Base-by-base conservation (phyloP, 2,113 vertebrate species). In the Tiliqua scincoides region DNA sequence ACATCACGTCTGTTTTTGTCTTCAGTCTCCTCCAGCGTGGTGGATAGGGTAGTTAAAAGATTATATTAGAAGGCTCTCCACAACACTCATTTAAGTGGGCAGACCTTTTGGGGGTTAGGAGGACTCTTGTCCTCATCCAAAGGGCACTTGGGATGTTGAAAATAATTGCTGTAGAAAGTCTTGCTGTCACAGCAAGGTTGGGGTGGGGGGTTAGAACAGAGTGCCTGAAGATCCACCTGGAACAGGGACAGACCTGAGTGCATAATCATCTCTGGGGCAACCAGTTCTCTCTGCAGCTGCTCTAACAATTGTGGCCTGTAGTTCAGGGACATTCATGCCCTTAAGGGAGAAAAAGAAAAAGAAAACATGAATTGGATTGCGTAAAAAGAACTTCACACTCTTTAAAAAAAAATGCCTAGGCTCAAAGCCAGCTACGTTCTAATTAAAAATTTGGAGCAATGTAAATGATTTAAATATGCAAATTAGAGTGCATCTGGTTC, bases 391-490 rank as follows among this genome's bases (percentile, higher is more conserved):
- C 37, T 65, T 84, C 35, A 25, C 20, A 9, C 8, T n/a, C 65
- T 37, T 62, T 52, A 74, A 18, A 17, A 70, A n/a, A 70, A 70
- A 70, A 62, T 54, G 68, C 1, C 23, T 81, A 65, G 10, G 40
- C 85, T 74, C 57, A 52, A 52, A 63, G 59, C 57, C 74, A 18
- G 43, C n/a, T 63, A 62, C 21, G 52, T 86, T 59, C 71, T 85
- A 81, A 86, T 81, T 86, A 74, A 71, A 74, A 72, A 65, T 74
- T 15, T 81, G 77, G 43, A 54, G 43, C 59, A n/a, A 65, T 86
- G 71, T 75, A 86, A 86, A 63, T 80, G 79, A 81, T 81, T 86
- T 73, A 37, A 73, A 35, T 43, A 74, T 65, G 59, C 78, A 86
- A 59, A 81, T 74, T 86, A 37, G 4, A 48, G 27, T 43, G 7